phyloP scores from a whole-genome alignment of 2,113 vertebrate species.

The Abramis brama region DNA sequence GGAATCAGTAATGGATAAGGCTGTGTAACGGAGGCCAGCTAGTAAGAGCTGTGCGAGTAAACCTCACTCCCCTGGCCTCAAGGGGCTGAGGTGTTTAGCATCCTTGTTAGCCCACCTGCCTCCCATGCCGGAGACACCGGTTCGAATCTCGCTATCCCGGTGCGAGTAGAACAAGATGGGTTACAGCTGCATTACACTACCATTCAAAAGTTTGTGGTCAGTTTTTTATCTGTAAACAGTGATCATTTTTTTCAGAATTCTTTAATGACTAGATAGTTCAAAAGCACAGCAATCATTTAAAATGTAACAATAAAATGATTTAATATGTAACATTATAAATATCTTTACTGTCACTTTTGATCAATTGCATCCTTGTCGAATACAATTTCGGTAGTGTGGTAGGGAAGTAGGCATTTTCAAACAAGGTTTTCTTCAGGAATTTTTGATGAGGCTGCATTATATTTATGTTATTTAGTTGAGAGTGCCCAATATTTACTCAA shows the following conservation, averaged over 20 bases:
- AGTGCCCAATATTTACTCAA: background rate
- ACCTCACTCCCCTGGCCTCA: too few relatives aligned
- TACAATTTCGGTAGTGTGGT: background rate
- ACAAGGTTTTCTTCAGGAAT: background rate
- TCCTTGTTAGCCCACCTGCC: too few relatives aligned
- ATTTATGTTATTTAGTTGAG: background rate
- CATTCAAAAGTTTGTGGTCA: background rate
- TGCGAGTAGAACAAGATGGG: too few relatives aligned
- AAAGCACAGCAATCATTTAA: too few relatives aligned
- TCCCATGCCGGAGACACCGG: too few relatives aligned
- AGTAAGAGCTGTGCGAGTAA: too few relatives aligned
- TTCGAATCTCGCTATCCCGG: too few relatives aligned
- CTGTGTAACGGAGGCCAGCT: background rate
- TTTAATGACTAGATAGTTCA: too few relatives aligned
- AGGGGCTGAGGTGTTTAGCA: too few relatives aligned
- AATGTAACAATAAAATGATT: too few relatives aligned
- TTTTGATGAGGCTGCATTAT: background rate
- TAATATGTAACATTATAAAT: too few relatives aligned
- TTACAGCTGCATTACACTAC: background rate
- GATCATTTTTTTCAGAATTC: too few relatives aligned
- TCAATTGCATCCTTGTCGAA: background rate
- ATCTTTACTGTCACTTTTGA: background rate
- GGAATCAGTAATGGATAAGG: background rate
- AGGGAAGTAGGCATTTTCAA: background rate
- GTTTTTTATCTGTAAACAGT: background rate